Conservation (phyloP, 2,888 invertebrate genomes). For the Strigamia transsilvanica region DNA sequence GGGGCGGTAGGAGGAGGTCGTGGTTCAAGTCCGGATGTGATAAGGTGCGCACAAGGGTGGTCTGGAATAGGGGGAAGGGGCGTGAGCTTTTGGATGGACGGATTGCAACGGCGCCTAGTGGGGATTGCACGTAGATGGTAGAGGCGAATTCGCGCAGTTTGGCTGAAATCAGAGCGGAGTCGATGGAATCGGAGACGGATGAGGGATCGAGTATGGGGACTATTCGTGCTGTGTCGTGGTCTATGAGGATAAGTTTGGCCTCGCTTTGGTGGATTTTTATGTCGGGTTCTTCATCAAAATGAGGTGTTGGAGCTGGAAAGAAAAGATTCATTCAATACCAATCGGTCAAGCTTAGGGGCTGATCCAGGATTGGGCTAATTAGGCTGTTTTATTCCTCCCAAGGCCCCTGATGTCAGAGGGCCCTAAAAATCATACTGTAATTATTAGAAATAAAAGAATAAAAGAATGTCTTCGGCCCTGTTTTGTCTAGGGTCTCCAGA, state of each 20-base stretch:
- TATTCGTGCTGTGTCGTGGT: background rate
- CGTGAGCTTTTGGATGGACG: background rate
- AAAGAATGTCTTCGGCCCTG: no score
- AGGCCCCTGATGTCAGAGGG: no score
- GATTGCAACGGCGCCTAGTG: background rate
- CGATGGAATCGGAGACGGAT: background rate
- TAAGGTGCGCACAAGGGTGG: background rate
- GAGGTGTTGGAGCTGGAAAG: conserved; percentile 8
- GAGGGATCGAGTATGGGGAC: background rate
- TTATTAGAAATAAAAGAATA: no score
- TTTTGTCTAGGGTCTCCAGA: no score
- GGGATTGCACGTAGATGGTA: background rate
- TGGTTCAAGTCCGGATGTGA: no score
- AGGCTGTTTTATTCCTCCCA: no score
- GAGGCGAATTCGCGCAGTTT: background rate
- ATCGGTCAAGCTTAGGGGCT: no score
- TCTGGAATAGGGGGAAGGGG: background rate
- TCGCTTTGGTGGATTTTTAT: background rate
- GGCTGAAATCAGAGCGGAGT: background rate
- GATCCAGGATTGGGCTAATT: no score
- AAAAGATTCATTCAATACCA: no score
- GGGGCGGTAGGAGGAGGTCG: background rate
- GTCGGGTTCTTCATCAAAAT: conserved; percentile 1
- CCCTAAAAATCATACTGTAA: no score
- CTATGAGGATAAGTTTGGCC: background rate